A percentile compares a stretch with the other conserved stretches of the same genome.
phyloP scores from a whole-genome alignment of 2,888 invertebrate genomes.

The Encarsia formosa region DNA sequence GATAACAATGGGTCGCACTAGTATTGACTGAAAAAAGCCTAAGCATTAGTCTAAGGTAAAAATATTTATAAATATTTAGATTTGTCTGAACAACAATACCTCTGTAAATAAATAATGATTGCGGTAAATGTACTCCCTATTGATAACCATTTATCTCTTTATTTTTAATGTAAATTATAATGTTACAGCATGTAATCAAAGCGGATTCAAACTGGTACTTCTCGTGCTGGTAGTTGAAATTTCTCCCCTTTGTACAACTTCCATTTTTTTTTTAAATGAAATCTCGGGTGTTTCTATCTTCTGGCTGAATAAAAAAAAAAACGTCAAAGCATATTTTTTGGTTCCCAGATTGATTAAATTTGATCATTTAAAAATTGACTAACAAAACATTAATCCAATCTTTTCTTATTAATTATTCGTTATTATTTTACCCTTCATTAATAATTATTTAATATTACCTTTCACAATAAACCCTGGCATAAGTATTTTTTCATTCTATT shows the following conservation, averaged over 20 bases:
- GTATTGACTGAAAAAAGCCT: constrained; percentile 15
- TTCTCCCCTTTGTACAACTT: constrained; percentile 24
- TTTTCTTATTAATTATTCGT: constrained; percentile 18
- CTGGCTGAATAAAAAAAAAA: constrained; percentile 15
- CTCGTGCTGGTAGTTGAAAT: constrained; percentile 35
- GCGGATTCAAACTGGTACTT: constrained; percentile 38
- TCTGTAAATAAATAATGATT: constrained; percentile 17
- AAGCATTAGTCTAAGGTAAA: constrained; percentile 11
- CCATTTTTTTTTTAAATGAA: constrained; percentile 26
- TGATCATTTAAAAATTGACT: constrained; percentile 10
- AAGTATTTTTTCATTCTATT: constrained; percentile 25
- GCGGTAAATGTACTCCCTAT: constrained; percentile 8
- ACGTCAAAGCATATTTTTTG: constrained; percentile 14
- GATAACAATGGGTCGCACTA: constrained; percentile 24
- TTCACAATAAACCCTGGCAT: constrained; percentile 11
- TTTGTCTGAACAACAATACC: constrained; percentile 8
- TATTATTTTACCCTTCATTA: constrained; percentile 20
- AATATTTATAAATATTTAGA: constrained; percentile 11
- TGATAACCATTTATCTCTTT: constrained; percentile 14
- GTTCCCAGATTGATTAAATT: constrained; percentile 9
- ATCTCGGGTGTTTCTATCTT: constrained; percentile 21
- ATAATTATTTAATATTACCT: constrained; percentile 10
- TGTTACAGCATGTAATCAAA: constrained; percentile 48
- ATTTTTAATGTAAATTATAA: constrained; percentile 40
- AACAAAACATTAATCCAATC: constrained; percentile 14